These are phyloP conservation scores for Peromyscus californicus DNA, from an alignment of 2,113 vertebrate genomes.

Conservation along the genomic window DNA sequence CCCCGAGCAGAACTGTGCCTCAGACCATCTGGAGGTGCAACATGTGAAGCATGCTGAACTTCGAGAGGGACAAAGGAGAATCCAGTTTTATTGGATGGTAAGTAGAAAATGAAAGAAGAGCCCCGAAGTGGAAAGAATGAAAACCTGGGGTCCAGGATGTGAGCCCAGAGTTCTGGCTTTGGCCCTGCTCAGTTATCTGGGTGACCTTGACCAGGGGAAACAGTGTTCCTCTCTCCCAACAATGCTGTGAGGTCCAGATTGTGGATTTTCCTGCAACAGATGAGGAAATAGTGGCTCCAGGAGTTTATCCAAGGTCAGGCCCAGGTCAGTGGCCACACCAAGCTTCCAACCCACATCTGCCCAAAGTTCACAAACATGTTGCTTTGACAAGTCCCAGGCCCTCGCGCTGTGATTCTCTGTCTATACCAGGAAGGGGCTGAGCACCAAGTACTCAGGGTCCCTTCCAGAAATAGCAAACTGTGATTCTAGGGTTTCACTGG, in stretches of 20 bases:
- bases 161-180: not conserved
- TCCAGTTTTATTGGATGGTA: not conserved
- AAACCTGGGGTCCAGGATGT: not conserved
- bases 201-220: not conserved
- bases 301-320: conserved; percentile 15
- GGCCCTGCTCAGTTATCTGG: not conserved
- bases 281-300: not conserved
- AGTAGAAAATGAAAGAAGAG: not conserved
- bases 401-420: not conserved
- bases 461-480: conserved; percentile 22
- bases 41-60: not conserved
- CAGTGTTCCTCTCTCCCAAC: not conserved
- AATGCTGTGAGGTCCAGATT: not conserved
- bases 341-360: conserved; percentile 2
- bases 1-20: not conserved
- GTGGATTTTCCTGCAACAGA: not conserved
- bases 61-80: conserved; percentile 3
- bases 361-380: not conserved
- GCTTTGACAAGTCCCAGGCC: not conserved
- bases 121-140: not conserved
- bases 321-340: conserved; percentile 16
- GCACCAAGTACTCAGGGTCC: not conserved
- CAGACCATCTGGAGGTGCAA: conserved; percentile 47
- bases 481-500: conserved; percentile 52
- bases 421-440: not conserved